phyloP scores from a whole-genome alignment of 2,888 invertebrate genomes.

The Barypeithes pellucidus region DNA sequence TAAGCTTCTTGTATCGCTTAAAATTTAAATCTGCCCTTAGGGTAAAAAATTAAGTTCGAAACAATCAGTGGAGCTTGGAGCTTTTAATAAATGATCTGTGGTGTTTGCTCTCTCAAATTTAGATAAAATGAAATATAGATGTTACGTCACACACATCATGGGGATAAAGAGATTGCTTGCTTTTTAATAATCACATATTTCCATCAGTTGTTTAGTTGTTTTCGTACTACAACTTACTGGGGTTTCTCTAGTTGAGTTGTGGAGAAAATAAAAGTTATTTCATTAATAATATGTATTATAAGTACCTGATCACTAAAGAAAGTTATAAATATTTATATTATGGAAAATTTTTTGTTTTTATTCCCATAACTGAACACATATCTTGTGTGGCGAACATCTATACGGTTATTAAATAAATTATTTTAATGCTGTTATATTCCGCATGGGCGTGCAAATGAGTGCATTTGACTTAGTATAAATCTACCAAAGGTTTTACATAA shows the following conservation, averaged over 20 bases:
- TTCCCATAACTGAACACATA: no score
- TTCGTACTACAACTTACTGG: no score
- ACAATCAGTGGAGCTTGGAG: constrained; percentile 57
- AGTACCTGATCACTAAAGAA: no score
- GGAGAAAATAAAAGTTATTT: no score
- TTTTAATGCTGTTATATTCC: constrained; percentile 13
- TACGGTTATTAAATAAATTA: not conserved
- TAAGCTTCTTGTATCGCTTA: constrained; percentile 14
- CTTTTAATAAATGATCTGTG: constrained; percentile 59
- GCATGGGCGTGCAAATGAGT: constrained; percentile 64
- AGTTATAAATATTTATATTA: no score
- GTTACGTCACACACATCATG: constrained; percentile 58
- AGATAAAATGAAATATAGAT: constrained; percentile 53
- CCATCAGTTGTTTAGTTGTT: no score
- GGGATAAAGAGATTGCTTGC: no score
- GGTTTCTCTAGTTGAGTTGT: no score
- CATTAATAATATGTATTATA: no score
- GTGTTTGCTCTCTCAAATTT: constrained; percentile 54
- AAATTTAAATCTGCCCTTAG: constrained; percentile 8
- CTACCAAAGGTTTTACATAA: constrained; percentile 38
- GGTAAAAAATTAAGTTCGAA: constrained; percentile 31
- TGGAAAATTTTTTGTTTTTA: no score
- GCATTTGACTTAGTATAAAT: constrained; percentile 67
- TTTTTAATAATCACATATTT: no score
- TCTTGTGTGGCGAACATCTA: constrained; percentile 22